These are phyloP conservation scores for Drosophila virilis DNA, from an alignment of 1,140 invertebrate genomes.

Conservation along the genomic window DNA sequence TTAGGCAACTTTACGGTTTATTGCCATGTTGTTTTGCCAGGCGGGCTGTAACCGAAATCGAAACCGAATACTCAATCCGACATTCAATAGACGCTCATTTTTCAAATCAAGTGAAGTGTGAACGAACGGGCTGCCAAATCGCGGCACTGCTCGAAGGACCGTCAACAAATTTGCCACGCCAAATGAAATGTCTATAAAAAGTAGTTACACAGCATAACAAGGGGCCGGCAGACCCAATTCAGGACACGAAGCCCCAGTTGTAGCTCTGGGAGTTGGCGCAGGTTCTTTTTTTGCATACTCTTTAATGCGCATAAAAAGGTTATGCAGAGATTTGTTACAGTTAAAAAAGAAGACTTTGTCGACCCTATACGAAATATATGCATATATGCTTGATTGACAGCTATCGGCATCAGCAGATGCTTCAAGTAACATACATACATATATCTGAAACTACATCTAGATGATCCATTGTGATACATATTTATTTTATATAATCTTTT, in stretches of 20 bases:
- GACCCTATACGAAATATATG: too few species aligned
- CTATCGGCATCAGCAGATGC: too few species aligned
- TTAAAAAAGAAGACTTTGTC: too few species aligned
- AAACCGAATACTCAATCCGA: conserved; percentile 41
- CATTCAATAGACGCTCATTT: conserved; percentile 78
- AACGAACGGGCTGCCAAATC: conserved; percentile 54
- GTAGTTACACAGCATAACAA: conserved; percentile 59
- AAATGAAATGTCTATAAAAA: conserved; percentile 72
- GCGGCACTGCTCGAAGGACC: conserved; percentile 43
- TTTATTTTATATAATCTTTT: too few species aligned
- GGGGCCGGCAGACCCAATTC: neutral
- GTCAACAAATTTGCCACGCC: conserved; percentile 72
- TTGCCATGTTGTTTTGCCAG: conserved; percentile 63
- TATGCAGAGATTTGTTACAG: too few species aligned
- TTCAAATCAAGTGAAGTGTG: conserved; percentile 82
- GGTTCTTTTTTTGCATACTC: neutral
- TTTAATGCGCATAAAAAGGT: neutral
- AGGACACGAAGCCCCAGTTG: too few species aligned
- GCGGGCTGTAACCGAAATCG: conserved; percentile 8
- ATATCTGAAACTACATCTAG: too few species aligned
- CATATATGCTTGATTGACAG: too few species aligned
- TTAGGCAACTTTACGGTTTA: conserved; percentile 76
- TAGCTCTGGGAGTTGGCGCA: too few species aligned
- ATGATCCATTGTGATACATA: too few species aligned
- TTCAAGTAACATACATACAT: too few species aligned